Base-by-base conservation (phyloP, 2,888 invertebrate species). In the Ernsta delagoae region DNA sequence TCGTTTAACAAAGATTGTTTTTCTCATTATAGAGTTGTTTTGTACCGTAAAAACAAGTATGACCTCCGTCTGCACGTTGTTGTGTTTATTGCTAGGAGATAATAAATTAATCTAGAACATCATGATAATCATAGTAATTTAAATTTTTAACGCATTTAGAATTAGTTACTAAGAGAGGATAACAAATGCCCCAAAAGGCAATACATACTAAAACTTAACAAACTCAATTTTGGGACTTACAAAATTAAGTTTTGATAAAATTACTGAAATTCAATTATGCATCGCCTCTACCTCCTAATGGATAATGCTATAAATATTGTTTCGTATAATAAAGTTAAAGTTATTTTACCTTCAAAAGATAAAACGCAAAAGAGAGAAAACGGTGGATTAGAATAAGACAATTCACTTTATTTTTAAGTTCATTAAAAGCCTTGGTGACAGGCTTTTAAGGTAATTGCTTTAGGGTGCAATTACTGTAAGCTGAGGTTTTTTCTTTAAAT, bases 361-460 rank as follows among this genome's bases (percentile, higher is more conserved):
- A 31, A 66, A 60, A 59, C 11, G 36, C 5, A 53, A 45, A 67
- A 61, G 34, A 61, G 34, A 34, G 34, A 39, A 62, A 48, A 36
- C 48, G 81, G 81, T 76, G 81, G 83, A 86, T 88, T 86, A 86
- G 45, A 86, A 85, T 83, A 82, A 85, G 83, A 85, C 83, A 84
- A 87, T 88, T 88, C 83, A 85, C 83, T 88, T 87, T 85, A 87
- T 45, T 86, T 88, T 86, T 83, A 84, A 86, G 81, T 90, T 90
- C 6, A 89, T 91, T 90, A 89, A 88, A 89, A 85, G 83, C 84
- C 82, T 79, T 81, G 81, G 83, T 87, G 92, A 90, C 91, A 91
- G 87, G 90, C 92, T 92, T 92, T 92, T 92, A 92, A 84, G 82
- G 84, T 90, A 90, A 92, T 92, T 88, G 87, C 81, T 82, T 91